Evolutionary conservation across 2,888 invertebrate genomes (phyloP).

Genomic region (Oscheius sp.): DNA sequence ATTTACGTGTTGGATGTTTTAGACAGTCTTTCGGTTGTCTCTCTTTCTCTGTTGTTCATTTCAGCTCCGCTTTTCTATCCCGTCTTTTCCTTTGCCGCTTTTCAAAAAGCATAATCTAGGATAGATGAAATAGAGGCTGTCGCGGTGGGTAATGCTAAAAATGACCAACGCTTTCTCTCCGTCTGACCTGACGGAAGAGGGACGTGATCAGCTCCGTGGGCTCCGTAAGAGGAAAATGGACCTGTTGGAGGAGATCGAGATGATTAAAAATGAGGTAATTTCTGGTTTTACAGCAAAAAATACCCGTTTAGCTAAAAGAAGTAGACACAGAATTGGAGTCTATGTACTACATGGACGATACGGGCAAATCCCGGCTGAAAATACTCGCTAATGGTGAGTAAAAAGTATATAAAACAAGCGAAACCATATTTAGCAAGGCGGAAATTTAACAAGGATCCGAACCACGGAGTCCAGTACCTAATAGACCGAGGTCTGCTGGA

Average conservation of each 20-base stretch:
- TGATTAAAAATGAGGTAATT: slow-evolving; percentile 53
- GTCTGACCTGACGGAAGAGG: slow-evolving; percentile 47
- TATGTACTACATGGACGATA: slow-evolving; percentile 60
- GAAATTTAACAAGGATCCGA: slow-evolving; percentile 41
- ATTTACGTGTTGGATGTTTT: too few species aligned
- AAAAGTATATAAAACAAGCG: neutral
- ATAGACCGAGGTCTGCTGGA: slow-evolving; percentile 47
- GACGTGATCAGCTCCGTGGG: slow-evolving; percentile 48
- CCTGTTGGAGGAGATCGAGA: slow-evolving; percentile 58
- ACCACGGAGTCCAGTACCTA: slow-evolving; percentile 54
- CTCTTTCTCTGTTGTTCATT: neutral
- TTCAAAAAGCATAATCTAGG: neutral
- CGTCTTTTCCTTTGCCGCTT: too few species aligned
- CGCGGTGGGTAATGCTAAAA: neutral
- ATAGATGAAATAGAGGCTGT: slow-evolving; percentile 5
- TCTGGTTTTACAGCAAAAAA: neutral
- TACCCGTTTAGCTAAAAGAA: slow-evolving; percentile 43
- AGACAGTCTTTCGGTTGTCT: neutral
- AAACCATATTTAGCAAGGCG: slow-evolving; percentile 18
- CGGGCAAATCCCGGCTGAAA: slow-evolving; percentile 47
- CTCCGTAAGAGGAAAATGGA: slow-evolving; percentile 60
- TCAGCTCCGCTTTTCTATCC: neutral
- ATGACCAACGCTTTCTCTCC: slow-evolving; percentile 14
- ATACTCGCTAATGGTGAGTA: slow-evolving; percentile 46
- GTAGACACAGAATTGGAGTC: slow-evolving; percentile 58